Conservation (phyloP, 2,888 invertebrate genomes). For the Merodon equestris region DNA sequence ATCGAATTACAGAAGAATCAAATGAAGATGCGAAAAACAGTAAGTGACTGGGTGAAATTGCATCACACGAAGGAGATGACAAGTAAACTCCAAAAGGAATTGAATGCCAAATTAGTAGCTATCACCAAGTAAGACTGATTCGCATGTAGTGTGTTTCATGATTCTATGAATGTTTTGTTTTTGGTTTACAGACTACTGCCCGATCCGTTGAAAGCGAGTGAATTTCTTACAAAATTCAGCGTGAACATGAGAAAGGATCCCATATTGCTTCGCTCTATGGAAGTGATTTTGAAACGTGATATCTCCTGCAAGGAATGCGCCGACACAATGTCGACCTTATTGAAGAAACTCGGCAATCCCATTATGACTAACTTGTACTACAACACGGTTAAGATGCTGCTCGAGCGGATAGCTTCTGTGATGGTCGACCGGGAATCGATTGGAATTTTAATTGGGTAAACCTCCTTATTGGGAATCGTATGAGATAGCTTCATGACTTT, state of each 20-base stretch:
- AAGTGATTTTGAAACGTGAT: conserved; percentile 91
- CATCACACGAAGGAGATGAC: conserved; percentile 85
- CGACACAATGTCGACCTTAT: conserved; percentile 89
- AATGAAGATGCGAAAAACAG: conserved; percentile 88
- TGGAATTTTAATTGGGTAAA: conserved; percentile 83
- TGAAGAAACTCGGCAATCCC: conserved; percentile 96
- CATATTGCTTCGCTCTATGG: conserved; percentile 87
- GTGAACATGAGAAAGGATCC: conserved; percentile 87
- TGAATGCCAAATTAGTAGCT: conserved; percentile 82
- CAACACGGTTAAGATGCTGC: conserved; percentile 95
- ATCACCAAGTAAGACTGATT: conserved; percentile 75
- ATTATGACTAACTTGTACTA: conserved; percentile 97
- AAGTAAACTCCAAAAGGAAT: conserved; percentile 85
- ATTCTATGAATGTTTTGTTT: conserved; percentile 4
- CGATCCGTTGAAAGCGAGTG: conserved; percentile 94
- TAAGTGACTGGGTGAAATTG: conserved; percentile 92
- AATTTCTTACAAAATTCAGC: conserved; percentile 91
- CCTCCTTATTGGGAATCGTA: conserved; percentile 70
- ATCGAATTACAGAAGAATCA: conserved; percentile 96
- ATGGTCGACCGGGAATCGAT: conserved; percentile 96
- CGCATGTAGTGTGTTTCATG: neutral
- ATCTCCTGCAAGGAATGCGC: conserved; percentile 97
- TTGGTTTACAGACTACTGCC: conserved; percentile 85
- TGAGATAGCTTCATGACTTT: neutral
- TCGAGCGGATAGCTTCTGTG: conserved; percentile 96